Conservation (phyloP, 2,888 invertebrate genomes). For the Rhabditophanes sp. region DNA sequence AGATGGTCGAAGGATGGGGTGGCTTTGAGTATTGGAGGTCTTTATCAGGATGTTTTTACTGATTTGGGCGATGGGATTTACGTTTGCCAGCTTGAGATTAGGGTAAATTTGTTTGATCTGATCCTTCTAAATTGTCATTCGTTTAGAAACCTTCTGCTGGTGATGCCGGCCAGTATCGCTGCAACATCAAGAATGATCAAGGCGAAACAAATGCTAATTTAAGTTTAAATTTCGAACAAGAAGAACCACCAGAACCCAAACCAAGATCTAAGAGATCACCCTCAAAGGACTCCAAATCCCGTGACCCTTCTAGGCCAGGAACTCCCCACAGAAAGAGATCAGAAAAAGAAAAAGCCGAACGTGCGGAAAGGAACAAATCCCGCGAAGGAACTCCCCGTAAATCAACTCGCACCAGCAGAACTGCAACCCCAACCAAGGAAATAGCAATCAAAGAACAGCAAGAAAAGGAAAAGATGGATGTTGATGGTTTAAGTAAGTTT, state of each 20-base stretch:
- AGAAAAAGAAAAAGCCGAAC: conserved; percentile 19
- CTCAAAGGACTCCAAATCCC: conserved; percentile 13
- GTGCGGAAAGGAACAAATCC: conserved; percentile 23
- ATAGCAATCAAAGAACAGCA: no score
- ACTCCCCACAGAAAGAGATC: conserved; percentile 17
- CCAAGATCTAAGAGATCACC: conserved; percentile 17
- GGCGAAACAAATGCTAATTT: conserved; percentile 93
- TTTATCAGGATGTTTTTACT: conserved; percentile 36
- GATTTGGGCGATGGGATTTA: conserved; percentile 43
- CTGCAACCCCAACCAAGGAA: conserved; percentile 35
- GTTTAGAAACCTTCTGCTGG: conserved; percentile 75
- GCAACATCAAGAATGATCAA: conserved; percentile 82
- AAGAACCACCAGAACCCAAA: conserved; percentile 11
- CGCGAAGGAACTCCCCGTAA: conserved; percentile 39
- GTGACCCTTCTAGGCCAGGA: conserved; percentile 15
- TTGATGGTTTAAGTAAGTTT: no score
- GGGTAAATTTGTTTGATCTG: no score
- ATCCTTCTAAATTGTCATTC: no score
- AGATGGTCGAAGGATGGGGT: conserved; percentile 41
- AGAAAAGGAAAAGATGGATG: no score
- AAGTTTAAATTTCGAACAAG: conserved; percentile 74
- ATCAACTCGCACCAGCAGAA: conserved; percentile 33
- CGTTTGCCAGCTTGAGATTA: conserved; percentile 43
- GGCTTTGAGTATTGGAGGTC: conserved; percentile 31
- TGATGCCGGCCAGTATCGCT: conserved; percentile 93